Evolutionary conservation across 2,797 vertebrate genomes (phyloP).

Genomic region (Danio choprae): DNA sequence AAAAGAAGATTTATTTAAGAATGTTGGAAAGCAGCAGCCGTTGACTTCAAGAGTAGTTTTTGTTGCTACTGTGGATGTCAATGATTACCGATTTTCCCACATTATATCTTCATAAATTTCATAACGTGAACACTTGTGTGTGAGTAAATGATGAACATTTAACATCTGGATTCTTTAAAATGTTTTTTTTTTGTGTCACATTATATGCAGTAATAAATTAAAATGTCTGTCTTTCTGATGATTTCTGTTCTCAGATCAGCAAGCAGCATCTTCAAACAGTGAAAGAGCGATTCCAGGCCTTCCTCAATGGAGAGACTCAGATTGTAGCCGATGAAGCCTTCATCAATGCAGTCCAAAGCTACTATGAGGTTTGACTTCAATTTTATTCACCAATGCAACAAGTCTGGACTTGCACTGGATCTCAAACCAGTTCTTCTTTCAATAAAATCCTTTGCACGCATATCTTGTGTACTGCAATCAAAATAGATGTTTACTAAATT

Average conservation of each 20-base stretch:
- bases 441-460: not conserved
- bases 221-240: slow-evolving; percentile 4
- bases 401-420: not conserved
- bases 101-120: no score
- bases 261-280: slow-evolving; percentile 95
- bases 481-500: not conserved
- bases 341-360: slow-evolving; percentile 98
- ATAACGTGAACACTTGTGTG: no score
- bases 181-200: not conserved
- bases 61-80: no score
- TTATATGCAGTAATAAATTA: not conserved
- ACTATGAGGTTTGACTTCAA: slow-evolving; percentile 86
- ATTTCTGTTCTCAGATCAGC: slow-evolving; percentile 85
- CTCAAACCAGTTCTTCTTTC: not conserved
- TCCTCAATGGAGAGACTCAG: slow-evolving; percentile 95
- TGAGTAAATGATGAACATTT: not conserved
- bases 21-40: no score
- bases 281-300: slow-evolving; percentile 96
- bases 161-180: not conserved
- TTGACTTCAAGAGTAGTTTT: no score
- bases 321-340: slow-evolving; percentile 98
- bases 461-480: not conserved
- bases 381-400: not conserved
- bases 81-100: no score
- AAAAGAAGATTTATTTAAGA: no score